Percentiles rank a stretch among this genome's conserved stretches.
phyloP scores from a whole-genome alignment of 2,888 invertebrate genomes.

The Heliconius ethilla region DNA sequence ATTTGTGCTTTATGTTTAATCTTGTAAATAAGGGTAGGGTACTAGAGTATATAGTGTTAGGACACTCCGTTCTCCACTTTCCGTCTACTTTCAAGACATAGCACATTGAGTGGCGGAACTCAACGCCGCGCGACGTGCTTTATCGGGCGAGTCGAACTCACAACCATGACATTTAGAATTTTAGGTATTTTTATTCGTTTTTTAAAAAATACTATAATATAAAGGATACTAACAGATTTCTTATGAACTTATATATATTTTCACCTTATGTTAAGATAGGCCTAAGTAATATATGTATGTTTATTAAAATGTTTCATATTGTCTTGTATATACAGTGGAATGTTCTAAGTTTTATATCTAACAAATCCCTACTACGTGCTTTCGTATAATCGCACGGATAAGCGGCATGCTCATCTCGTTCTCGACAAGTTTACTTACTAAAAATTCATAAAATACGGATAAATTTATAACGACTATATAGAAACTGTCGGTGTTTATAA shows the following conservation, averaged over 20 bases:
- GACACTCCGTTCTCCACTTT: background rate
- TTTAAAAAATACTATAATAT: too few species aligned
- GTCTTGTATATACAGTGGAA: constrained; percentile 45
- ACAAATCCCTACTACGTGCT: constrained; percentile 76
- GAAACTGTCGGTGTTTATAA: background rate
- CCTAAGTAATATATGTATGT: constrained; percentile 40
- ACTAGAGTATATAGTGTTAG: background rate
- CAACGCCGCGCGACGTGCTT: too few species aligned
- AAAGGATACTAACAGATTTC: too few species aligned
- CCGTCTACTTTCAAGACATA: too few species aligned
- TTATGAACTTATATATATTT: too few species aligned
- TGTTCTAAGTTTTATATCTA: constrained; percentile 57
- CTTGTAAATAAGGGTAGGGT: background rate
- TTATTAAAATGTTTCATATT: constrained; percentile 9
- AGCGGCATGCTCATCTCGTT: constrained; percentile 70
- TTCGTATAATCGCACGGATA: constrained; percentile 74
- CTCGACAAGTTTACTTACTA: constrained; percentile 57
- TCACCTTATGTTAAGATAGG: background rate
- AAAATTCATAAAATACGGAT: constrained; percentile 35
- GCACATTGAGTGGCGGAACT: too few species aligned
- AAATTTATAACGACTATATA: constrained; percentile 28
- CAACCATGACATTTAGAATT: too few species aligned
- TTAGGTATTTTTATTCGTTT: too few species aligned
- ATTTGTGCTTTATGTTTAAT: background rate
- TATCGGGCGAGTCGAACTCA: too few species aligned